Percentiles rank a stretch among this genome's conserved stretches.
These are phyloP conservation scores for Melitaea cinxia DNA, from an alignment of 1,140 invertebrate genomes.

Conservation along the genomic window DNA sequence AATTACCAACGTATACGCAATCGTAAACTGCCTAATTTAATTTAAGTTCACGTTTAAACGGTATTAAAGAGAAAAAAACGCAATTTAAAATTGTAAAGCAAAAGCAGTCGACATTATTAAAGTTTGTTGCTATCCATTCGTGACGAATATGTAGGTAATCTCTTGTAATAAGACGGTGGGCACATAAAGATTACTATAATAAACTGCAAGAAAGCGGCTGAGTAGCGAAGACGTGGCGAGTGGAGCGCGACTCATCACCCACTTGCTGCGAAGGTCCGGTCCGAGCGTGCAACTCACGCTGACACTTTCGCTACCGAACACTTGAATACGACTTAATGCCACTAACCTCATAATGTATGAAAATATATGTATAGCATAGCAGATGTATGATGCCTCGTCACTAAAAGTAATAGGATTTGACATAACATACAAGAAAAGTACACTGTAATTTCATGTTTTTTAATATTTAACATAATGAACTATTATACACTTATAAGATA, in stretches of 20 bases:
- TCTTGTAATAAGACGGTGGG: conserved; percentile 42
- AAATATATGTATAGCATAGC: neutral
- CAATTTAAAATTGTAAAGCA: no score
- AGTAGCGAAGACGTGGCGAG: conserved; percentile 42
- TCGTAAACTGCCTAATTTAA: conserved; percentile 38
- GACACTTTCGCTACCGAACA: conserved; percentile 57
- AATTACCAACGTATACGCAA: conserved; percentile 56
- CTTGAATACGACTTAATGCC: conserved; percentile 26
- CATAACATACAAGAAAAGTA: no score
- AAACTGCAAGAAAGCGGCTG: conserved; percentile 52
- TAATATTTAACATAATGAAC: no score
- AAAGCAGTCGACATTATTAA: conserved; percentile 18
- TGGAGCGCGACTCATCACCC: conserved; percentile 64
- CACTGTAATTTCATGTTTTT: no score
- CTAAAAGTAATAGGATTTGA: no score
- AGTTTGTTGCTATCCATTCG: conserved; percentile 23
- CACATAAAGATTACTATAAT: conserved; percentile 36
- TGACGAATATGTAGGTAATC: conserved; percentile 36
- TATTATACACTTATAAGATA: no score
- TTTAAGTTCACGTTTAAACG: neutral
- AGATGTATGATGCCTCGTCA: no score
- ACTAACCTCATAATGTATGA: conserved; percentile 28
- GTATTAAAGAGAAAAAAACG: neutral
- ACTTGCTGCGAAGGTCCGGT: conserved; percentile 54
- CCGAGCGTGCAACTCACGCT: conserved; percentile 36